Conservation (phyloP, 2,888 invertebrate species). For the Plebejus anna region DNA sequence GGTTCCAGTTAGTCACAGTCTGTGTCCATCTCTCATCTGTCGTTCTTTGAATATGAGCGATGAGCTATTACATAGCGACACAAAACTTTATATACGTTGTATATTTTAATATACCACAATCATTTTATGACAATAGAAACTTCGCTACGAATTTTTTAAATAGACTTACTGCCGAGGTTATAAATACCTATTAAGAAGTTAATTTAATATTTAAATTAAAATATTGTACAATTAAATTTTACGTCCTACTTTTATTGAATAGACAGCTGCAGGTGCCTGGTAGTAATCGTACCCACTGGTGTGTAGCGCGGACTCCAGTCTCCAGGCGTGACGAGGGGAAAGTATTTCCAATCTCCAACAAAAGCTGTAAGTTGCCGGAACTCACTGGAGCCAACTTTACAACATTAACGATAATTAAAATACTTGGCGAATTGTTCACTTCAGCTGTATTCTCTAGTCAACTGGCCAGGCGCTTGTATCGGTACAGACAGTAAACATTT, state of each 20-base stretch:
- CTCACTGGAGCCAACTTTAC: neutral
- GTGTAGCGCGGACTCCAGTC: neutral
- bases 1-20: too few relatives aligned
- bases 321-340: neutral
- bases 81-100: too few relatives aligned
- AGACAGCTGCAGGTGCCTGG: neutral
- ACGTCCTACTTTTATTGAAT: neutral
- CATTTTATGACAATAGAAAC: too few relatives aligned
- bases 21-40: too few relatives aligned
- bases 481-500: neutral
- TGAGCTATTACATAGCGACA: too few relatives aligned
- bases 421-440: neutral
- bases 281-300: neutral
- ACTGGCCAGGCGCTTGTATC: neutral
- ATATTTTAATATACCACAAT: too few relatives aligned
- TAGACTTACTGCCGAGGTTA: too few relatives aligned
- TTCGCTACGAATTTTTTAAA: too few relatives aligned
- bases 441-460: neutral
- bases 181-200: too few relatives aligned
- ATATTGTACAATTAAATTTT: too few relatives aligned
- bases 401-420: constrained; percentile 16
- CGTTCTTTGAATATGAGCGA: too few relatives aligned
- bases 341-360: constrained; percentile 3
- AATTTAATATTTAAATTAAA: too few relatives aligned
- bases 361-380: neutral